A percentile compares a stretch with the other conserved stretches of the same genome.
phyloP scores from a whole-genome alignment of 2,888 invertebrate genomes.

The Notodonta ziczac region DNA sequence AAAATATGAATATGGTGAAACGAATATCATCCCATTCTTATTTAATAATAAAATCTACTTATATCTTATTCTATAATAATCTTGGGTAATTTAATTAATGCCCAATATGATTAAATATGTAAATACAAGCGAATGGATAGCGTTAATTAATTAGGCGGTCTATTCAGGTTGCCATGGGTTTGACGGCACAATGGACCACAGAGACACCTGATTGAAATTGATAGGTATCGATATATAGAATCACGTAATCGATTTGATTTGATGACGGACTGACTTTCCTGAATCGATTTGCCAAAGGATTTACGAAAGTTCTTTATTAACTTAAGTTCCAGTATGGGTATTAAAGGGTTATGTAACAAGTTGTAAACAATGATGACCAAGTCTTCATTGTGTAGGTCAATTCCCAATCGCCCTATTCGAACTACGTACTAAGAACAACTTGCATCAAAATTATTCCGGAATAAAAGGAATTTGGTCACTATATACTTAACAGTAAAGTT shows the following conservation, averaged over 20 bases:
- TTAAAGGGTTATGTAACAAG: no score
- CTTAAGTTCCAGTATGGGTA: no score
- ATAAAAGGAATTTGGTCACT: no score
- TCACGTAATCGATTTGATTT: conserved; percentile 22
- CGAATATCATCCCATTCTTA: no score
- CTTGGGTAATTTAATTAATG: conserved; percentile 8
- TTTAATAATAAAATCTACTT: not conserved
- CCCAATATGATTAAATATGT: conserved; percentile 32
- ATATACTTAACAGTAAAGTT: no score
- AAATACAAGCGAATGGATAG: conserved; percentile 33
- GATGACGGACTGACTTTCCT: not conserved
- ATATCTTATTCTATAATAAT: not conserved
- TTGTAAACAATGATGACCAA: no score
- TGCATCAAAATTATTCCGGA: no score
- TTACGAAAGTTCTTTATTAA: no score
- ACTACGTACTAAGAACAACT: no score
- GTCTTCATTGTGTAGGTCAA: no score
- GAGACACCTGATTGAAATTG: conserved; percentile 39
- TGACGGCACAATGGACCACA: conserved; percentile 40
- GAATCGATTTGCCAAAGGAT: conserved; percentile 16
- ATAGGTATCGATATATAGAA: conserved; percentile 17
- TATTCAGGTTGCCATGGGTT: conserved; percentile 38
- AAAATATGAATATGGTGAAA: no score
- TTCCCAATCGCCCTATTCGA: no score
- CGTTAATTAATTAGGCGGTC: conserved; percentile 43